A percentile compares a stretch with the other conserved stretches of the same genome.
These are phyloP conservation scores for Plemyria rubiginata DNA, from an alignment of 2,888 invertebrate genomes.

Conservation along the genomic window DNA sequence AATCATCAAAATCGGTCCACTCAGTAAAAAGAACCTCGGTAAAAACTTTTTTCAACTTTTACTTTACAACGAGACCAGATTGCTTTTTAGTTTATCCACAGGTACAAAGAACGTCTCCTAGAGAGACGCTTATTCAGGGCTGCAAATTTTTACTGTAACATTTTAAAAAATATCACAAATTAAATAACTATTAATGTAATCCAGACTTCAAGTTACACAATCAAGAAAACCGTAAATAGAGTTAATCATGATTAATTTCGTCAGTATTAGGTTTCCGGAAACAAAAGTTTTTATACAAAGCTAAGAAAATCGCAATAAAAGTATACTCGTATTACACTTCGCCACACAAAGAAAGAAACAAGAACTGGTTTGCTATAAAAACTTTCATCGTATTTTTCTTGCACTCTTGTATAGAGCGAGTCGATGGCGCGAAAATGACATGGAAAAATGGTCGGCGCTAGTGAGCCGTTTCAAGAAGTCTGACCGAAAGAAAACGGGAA, in stretches of 20 bases:
- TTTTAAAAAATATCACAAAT: too few species aligned
- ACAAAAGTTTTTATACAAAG: not conserved
- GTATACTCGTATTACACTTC: not conserved
- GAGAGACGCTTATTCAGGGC: too few species aligned
- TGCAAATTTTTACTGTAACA: too few species aligned
- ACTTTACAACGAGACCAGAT: too few species aligned
- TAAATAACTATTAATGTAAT: too few species aligned
- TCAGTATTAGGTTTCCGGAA: not conserved
- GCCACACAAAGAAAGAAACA: constrained; percentile 18
- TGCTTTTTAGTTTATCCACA: too few species aligned
- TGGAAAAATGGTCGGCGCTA: constrained; percentile 23
- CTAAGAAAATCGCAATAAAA: not conserved
- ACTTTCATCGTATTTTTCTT: constrained; percentile 24
- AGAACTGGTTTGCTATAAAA: constrained; percentile 10
- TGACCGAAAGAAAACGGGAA: not conserved
- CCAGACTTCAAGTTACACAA: too few species aligned
- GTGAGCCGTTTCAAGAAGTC: constrained; percentile 3
- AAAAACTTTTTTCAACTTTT: too few species aligned
- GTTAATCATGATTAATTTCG: not conserved
- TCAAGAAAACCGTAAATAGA: too few species aligned
- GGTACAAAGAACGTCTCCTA: not conserved
- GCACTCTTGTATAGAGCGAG: constrained; percentile 24
- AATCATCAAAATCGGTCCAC: too few species aligned
- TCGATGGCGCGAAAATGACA: constrained; percentile 29
- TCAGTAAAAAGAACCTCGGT: too few species aligned